Evolutionary conservation across 2,797 vertebrate species (phyloP), one percentile per base, ranked within the genome.

Genomic region (Muraenolepis orangiensis): DNA sequence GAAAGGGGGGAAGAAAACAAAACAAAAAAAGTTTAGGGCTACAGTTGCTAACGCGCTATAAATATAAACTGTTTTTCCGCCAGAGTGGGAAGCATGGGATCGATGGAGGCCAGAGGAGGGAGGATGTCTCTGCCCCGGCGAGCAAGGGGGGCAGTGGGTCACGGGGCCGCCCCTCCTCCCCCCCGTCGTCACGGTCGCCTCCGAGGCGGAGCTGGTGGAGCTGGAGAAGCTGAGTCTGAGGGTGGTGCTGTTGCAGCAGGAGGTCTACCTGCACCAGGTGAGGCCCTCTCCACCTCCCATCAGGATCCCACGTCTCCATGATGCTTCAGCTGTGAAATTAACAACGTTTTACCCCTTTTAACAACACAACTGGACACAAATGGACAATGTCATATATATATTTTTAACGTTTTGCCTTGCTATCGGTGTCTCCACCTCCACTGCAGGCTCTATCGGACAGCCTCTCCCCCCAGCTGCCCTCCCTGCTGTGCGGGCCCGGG

Each of bases 1-100:
- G 83, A n/a, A n/a, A n/a, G 8, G 4, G 20, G 51, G 20, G n/a
- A 23, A 11, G 26, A 3, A 7, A 26, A 26, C 10, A 69, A 74
- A 71, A 46, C 29, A 46, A 76, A 88, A 88, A 89, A 84, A 67
- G 72, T 90, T 91, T 89, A 85, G 61, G 87, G 80, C 70, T 90
- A 87, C 64, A 66, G 86, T 90, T 88, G 89, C 89, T 89, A 84
- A 71, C 77, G 78, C 88, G 82, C 91, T 92, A n/a, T n/a, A 91
- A 91, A 90, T 87, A 90, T 91, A 91, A 85, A 80, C 16, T 0
- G 38, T 76, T 92, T 91, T 91, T 91, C 86, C 85, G 8, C 87
- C 87, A 95, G 94, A 90, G 79, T 88, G 86, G 87, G 90, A 93
- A 81, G 87, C 85, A 72, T 92, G 90, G 91, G 87, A 92, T 87